A percentile compares a stretch with the other conserved stretches of the same genome.
Evolutionary conservation across 2,888 invertebrate genomes (phyloP).

Genomic region (Eugnorisma glareosa): DNA sequence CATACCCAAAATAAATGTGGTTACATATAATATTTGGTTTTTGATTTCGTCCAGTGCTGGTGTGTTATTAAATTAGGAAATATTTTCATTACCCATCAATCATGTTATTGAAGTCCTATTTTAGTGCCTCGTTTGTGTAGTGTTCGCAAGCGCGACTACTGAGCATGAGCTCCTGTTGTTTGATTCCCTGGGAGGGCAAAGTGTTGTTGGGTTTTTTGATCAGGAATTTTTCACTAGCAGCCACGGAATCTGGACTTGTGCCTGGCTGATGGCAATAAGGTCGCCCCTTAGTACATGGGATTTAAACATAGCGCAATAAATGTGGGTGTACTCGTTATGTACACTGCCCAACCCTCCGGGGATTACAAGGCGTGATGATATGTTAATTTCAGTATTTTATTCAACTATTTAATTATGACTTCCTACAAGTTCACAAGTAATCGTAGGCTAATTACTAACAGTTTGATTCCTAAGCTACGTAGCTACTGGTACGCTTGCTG

Average conservation of each 20-base stretch:
- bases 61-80: not conserved
- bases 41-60: not conserved
- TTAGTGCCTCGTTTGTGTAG: no score
- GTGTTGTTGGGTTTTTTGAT: not conserved
- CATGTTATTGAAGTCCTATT: not conserved
- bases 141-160: no score
- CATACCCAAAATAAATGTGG: constrained; percentile 5
- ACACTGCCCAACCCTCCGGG: not conserved
- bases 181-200: not conserved
- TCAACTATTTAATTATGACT: not conserved
- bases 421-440: not conserved
- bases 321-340: not conserved
- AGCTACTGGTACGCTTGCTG: no score
- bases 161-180: not conserved
- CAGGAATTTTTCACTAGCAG: not conserved
- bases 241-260: not conserved
- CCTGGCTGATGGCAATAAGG: not conserved
- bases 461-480: not conserved
- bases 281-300: not conserved
- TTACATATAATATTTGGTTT: not conserved
- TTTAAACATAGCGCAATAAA: not conserved
- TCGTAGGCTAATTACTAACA: not conserved
- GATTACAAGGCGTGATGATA: no score
- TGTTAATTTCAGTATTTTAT: no score
- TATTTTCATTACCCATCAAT: not conserved